Evolutionary conservation across 2,113 vertebrate genomes (phyloP).

Genomic region (Hylia prasina): DNA sequence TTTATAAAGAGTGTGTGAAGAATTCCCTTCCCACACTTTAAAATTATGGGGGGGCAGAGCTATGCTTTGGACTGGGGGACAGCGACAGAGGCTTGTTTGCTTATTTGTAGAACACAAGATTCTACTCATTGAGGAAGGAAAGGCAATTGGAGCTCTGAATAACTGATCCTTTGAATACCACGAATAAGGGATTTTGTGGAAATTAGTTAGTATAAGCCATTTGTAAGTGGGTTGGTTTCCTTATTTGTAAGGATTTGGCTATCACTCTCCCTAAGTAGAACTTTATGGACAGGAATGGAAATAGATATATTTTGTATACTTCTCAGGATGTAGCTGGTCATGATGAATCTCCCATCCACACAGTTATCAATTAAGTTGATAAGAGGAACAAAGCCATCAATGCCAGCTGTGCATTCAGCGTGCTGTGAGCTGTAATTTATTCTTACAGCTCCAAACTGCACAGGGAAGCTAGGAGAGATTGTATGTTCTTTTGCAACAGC

Average conservation of each 20-base stretch:
- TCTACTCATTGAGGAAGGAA: background rate
- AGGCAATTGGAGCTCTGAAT: background rate
- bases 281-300: background rate
- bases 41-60: background rate
- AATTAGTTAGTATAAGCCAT: background rate
- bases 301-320: background rate
- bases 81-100: background rate
- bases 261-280: background rate
- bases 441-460: background rate
- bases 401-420: background rate
- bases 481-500: background rate
- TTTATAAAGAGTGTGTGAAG: background rate
- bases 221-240: background rate
- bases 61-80: background rate
- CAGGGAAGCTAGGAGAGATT: background rate
- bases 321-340: background rate
- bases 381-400: background rate
- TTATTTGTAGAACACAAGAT: background rate
- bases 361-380: background rate
- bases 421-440: background rate
- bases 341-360: background rate
- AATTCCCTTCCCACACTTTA: background rate
- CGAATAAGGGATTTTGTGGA: background rate
- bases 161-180: background rate
- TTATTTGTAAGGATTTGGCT: background rate